phyloP scores from a whole-genome alignment of 2,888 invertebrate species.

The Liodrosophila aerea region DNA sequence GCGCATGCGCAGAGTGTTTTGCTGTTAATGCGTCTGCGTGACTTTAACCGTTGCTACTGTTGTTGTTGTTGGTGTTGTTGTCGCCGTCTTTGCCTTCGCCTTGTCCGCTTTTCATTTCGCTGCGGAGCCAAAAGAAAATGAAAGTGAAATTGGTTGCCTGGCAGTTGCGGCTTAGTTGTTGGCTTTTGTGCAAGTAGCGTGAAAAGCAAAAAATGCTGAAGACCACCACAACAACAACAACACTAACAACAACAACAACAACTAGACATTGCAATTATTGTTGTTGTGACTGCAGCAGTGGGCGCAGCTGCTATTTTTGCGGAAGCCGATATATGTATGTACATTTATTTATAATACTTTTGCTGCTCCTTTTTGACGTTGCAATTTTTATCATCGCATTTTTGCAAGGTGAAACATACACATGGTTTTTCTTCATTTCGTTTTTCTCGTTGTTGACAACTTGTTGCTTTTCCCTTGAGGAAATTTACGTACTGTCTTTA shows the following conservation, averaged over 20 bases:
- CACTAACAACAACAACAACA: constrained; percentile 23
- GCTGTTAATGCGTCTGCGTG: constrained; percentile 63
- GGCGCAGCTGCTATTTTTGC: constrained; percentile 53
- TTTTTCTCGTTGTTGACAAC: constrained; percentile 8
- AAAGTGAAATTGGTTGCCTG: constrained; percentile 73
- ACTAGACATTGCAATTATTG: constrained; percentile 18
- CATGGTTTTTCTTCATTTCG: constrained; percentile 31
- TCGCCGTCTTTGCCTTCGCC: constrained; percentile 24
- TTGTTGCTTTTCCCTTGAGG: constrained; percentile 33
- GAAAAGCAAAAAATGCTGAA: constrained; percentile 53
- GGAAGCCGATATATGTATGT: constrained; percentile 61
- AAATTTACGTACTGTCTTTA: too few species aligned
- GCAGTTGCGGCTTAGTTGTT: constrained; percentile 19
- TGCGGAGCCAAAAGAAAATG: constrained; percentile 71
- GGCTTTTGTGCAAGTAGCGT: constrained; percentile 72
- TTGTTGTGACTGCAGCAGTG: constrained; percentile 31
- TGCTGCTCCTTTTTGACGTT: constrained; percentile 23
- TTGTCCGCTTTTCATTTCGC: constrained; percentile 55
- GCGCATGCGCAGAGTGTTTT: constrained; percentile 55
- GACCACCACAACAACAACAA: constrained; percentile 13
- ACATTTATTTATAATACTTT: constrained; percentile 62
- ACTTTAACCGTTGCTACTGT: constrained; percentile 49
- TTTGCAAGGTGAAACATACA: constrained; percentile 55
- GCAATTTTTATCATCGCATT: constrained; percentile 30
- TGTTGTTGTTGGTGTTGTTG: constrained; percentile 14